These are phyloP conservation scores for Scopus umbretta DNA, from an alignment of 2,113 vertebrate genomes.

Conservation along the genomic window DNA sequence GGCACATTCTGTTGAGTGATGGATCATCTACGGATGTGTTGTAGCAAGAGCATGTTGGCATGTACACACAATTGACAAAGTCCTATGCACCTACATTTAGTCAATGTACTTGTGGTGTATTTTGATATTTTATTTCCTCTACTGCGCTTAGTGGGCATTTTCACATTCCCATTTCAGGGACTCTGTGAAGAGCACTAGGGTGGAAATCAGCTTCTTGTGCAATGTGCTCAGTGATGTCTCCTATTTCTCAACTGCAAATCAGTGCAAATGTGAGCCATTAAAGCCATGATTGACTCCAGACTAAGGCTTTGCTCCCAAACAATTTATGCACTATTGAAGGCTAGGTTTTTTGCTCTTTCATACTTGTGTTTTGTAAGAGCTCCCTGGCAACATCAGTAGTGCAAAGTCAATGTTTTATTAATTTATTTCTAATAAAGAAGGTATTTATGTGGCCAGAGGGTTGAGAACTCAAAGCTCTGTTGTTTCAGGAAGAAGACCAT, in stretches of 20 bases:
- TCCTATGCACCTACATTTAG: background rate
- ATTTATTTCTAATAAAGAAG: background rate
- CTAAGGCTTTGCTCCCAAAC: background rate
- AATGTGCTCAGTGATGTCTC: background rate
- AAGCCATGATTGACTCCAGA: constrained; percentile 38
- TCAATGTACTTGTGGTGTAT: background rate
- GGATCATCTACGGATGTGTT: background rate
- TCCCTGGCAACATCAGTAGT: background rate
- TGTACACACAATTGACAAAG: background rate
- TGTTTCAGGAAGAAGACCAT: background rate
- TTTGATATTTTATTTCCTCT: background rate
- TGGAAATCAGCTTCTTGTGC: constrained; percentile 21
- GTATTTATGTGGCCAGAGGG: background rate
- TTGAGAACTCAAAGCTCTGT: background rate
- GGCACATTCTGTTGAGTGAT: constrained; percentile 44
- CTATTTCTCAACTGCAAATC: constrained; percentile 2
- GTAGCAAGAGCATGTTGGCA: background rate
- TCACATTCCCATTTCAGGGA: background rate
- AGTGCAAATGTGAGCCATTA: constrained; percentile 23
- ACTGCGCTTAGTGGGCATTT: background rate
- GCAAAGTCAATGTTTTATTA: background rate
- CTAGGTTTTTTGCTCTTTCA: background rate
- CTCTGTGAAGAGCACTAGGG: background rate
- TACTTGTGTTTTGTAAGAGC: constrained; percentile 9
- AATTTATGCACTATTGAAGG: background rate